A percentile compares a stretch with the other conserved stretches of the same genome.
Conservation (phyloP, 2,113 vertebrate genomes). For the Maccullochella peelii region DNA sequence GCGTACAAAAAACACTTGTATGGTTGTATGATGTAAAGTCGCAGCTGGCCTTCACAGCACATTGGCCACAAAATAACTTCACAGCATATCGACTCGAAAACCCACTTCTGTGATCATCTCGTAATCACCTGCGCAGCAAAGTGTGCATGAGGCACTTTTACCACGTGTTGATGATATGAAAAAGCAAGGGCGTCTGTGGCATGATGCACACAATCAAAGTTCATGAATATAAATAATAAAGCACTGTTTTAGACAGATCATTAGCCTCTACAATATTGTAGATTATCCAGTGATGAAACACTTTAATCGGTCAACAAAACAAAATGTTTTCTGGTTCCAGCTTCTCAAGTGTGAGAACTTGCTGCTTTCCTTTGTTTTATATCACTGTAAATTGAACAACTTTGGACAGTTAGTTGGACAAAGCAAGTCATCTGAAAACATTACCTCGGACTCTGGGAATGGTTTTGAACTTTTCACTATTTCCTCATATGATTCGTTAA, state of each 20-base stretch:
- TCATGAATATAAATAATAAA: background rate
- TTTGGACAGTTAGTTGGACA: background rate
- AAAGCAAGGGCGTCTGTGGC: background rate
- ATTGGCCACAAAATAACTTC: too few species aligned
- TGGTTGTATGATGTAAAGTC: background rate
- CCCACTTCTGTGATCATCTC: background rate
- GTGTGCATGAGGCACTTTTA: background rate
- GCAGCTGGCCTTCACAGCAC: too few species aligned
- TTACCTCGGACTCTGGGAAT: background rate
- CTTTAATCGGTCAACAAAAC: background rate
- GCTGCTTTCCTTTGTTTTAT: background rate
- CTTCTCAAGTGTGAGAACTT: background rate
- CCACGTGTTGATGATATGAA: background rate
- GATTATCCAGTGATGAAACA: too few species aligned
- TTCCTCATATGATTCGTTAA: too few species aligned
- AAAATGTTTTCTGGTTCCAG: background rate
- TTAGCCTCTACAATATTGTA: background rate
- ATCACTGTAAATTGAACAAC: too few species aligned
- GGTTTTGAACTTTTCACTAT: too few species aligned
- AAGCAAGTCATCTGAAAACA: background rate
- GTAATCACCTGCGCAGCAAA: background rate
- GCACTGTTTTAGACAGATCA: background rate
- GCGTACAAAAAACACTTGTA: background rate
- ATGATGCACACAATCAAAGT: background rate
- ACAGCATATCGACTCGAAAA: too few species aligned